Evolutionary conservation across 2,113 vertebrate species (phyloP), one percentile per base, ranked within the genome.

Genomic region (Burhinus bistriatus): DNA sequence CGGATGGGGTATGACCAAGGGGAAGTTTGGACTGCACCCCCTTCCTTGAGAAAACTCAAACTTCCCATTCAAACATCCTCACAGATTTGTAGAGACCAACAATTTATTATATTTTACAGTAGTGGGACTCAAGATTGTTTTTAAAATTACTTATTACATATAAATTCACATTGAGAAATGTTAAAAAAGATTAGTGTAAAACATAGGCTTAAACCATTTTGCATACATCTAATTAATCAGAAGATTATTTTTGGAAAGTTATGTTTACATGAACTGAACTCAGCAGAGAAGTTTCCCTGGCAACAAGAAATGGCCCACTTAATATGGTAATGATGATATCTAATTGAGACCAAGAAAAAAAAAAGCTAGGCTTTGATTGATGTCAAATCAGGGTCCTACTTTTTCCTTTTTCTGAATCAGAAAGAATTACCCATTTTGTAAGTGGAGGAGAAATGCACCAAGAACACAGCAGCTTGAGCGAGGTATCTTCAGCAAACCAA

Each of bases 201-300:
- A 55, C 0, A 32, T 61, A 90, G 88, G 90, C 72, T 90, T 55
- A 61, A 59, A 76, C 32, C 70, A 55, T 91, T 94, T 89, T 4
- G 42, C 79, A 90, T 27, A 96, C 91, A 76, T 66, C 84, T 95
- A 95, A 96, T 94, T 97, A 95, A 97, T 97, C 89, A 91, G 81
- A 71, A 91, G 83, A 92, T 93, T 97, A 97, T 97, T 97, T 97
- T 95, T 87, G 93, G 97, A 85, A 97, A 96, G 81, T 95, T 94
- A 51, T 93, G 94, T 95, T 96, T 97, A 96, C 89, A 87, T 59
- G 89, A 93, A 93, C 89, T 47, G 86, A 97, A 95, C 86, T 95
- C 78, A 30, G 94, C 54, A 86, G 78, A 95, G 95, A 97, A 91
- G 91, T 97, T 90, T 95, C 96, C 97, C 29, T 95, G 89, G 96